These are phyloP conservation scores for Natrix natrix DNA, from an alignment of 2,797 vertebrate species.

Conservation along the genomic window DNA sequence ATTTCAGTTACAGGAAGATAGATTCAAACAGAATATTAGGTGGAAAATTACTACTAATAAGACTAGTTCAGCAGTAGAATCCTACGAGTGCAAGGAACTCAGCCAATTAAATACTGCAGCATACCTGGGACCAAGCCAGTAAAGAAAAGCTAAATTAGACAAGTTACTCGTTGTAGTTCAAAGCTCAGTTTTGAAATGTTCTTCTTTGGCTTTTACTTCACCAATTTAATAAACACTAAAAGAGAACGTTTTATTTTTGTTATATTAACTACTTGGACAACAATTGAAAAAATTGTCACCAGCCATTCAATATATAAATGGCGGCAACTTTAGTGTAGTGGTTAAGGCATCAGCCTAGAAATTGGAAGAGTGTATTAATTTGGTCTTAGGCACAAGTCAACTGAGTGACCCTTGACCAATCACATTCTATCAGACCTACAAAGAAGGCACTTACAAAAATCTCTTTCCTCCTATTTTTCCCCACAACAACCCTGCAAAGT, in stretches of 20 bases:
- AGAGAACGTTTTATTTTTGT: background rate
- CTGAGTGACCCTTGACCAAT: background rate
- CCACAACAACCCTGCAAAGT: background rate
- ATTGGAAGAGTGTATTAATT: background rate
- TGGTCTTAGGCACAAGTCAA: background rate
- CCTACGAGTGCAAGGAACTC: background rate
- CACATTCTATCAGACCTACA: background rate
- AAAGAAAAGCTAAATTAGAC: background rate
- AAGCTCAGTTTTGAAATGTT: background rate
- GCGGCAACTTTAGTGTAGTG: background rate
- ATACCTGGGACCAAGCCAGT: background rate
- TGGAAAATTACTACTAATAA: background rate
- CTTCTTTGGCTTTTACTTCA: background rate
- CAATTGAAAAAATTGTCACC: background rate
- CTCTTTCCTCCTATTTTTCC: background rate
- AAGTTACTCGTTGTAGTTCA: background rate
- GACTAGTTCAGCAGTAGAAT: background rate
- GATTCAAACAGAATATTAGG: background rate
- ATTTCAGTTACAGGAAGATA: background rate
- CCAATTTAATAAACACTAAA: background rate
- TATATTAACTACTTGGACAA: background rate
- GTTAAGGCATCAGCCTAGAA: background rate
- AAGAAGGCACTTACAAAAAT: background rate
- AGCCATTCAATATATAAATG: background rate
- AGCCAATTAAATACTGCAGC: background rate